Evolutionary conservation across 30 jellyfish, hydroid and myxozoan genomes (phyloP).

Genomic region (Cassiopea andromeda): DNA sequence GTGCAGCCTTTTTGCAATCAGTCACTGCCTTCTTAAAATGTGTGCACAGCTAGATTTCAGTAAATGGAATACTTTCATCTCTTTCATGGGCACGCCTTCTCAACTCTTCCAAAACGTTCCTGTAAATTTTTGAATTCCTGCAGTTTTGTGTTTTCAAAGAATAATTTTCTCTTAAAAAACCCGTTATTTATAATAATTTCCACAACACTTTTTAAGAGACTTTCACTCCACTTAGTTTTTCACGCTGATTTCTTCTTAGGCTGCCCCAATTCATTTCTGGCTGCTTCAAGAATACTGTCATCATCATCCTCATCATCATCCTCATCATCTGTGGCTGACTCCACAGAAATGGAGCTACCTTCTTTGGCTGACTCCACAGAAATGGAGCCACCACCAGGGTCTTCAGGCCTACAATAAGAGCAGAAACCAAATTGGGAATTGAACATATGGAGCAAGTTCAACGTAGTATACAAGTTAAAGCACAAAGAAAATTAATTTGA

Average conservation of each 20-base stretch:
- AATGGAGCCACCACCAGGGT: conserved; percentile 1
- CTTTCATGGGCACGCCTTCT: conserved; percentile 30
- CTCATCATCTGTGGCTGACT: neutral
- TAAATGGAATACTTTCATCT: conserved; percentile 15
- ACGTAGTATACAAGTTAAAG: neutral
- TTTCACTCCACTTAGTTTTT: conserved; percentile 36
- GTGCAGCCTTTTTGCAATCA: conserved; percentile 55
- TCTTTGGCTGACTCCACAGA: neutral
- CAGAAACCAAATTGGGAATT: neutral
- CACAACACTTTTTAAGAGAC: conserved; percentile 10
- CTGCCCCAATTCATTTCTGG: neutral
- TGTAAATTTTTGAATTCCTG: conserved; percentile 30
- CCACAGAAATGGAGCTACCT: neutral
- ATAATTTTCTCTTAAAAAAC: conserved; percentile 18
- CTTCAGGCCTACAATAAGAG: conserved; percentile 5
- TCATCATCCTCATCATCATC: conserved; percentile 7
- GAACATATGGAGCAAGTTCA: neutral
- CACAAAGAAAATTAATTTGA: neutral
- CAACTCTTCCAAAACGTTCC: conserved; percentile 1
- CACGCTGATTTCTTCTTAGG: conserved; percentile 13
- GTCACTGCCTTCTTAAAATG: conserved; percentile 22
- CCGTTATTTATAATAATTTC: conserved; percentile 30
- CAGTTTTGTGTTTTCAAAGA: conserved; percentile 35
- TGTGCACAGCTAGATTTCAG: conserved; percentile 27
- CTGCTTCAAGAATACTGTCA: neutral